Conservation (phyloP, 2,888 invertebrate species). For the Melinopterus prodromus region DNA sequence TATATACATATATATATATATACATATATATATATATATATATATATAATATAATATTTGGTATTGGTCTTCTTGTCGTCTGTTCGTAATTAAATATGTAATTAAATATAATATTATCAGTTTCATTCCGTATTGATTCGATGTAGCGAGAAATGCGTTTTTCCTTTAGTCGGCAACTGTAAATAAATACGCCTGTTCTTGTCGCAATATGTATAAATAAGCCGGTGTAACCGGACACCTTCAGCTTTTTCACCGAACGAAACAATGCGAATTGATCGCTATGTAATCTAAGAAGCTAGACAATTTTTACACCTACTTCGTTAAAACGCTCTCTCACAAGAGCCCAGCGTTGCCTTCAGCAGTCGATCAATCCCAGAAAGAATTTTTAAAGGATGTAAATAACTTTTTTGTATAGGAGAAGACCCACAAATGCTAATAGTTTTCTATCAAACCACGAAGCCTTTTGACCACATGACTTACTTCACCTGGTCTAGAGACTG, state of each 20-base stretch:
- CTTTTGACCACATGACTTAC: no score
- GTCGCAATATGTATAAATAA: neutral
- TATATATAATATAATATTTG: no score
- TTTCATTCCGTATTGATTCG: neutral
- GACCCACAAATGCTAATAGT: no score
- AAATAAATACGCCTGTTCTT: neutral
- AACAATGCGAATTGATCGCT: neutral
- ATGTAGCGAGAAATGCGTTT: neutral
- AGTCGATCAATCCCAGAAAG: neutral
- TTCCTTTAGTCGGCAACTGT: neutral
- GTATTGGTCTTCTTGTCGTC: no score
- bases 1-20: no score
- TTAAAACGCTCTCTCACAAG: neutral
- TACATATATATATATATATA: no score
- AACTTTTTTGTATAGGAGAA: neutral
- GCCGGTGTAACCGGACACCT: neutral
- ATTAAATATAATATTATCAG: neutral
- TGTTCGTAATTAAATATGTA: neutral
- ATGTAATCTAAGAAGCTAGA: neutral
- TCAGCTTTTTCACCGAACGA: neutral
- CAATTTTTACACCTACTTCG: neutral
- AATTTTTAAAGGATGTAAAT: neutral
- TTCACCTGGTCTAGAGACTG: no score
- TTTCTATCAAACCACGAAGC: no score
- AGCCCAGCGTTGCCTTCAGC: neutral